A percentile compares a stretch with the other conserved stretches of the same genome.
These are phyloP conservation scores for Chaunax sp. DNA, from an alignment of 2,797 vertebrate genomes.

Conservation along the genomic window DNA sequence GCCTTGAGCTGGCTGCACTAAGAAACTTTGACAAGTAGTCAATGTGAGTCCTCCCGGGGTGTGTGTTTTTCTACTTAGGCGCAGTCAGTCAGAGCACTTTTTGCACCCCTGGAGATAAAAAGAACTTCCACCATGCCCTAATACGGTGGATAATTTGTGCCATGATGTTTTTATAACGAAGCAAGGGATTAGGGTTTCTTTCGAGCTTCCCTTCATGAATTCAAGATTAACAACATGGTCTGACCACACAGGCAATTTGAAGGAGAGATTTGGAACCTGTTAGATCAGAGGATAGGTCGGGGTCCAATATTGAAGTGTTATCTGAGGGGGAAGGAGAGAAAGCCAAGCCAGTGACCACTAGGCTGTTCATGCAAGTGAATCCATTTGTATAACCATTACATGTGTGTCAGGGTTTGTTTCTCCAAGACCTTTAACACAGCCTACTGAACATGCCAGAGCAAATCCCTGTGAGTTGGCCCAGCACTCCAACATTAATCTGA, in stretches of 20 bases:
- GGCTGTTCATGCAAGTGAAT: constrained; percentile 74
- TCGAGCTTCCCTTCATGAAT: constrained; percentile 65
- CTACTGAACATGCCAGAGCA: constrained; percentile 79
- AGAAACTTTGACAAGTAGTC: constrained; percentile 75
- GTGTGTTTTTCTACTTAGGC: constrained; percentile 57
- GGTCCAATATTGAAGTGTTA: constrained; percentile 46
- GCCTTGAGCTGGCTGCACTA: constrained; percentile 61
- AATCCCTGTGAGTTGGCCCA: constrained; percentile 80
- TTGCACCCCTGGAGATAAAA: constrained; percentile 65
- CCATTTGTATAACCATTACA: constrained; percentile 79
- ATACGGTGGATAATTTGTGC: constrained; percentile 73
- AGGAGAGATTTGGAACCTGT: constrained; percentile 40
- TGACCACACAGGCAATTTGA: constrained; percentile 59
- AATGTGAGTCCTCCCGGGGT: constrained; percentile 58
- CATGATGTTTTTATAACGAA: constrained; percentile 80
- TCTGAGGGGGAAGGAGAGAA: constrained; percentile 31
- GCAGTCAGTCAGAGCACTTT: constrained; percentile 70
- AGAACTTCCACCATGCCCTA: constrained; percentile 56
- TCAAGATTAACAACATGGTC: constrained; percentile 62
- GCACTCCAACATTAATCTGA: constrained; percentile 78
- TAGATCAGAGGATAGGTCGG: constrained; percentile 47
- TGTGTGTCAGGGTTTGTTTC: constrained; percentile 80
- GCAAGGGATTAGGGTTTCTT: constrained; percentile 65
- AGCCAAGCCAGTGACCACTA: constrained; percentile 64
- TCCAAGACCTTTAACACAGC: constrained; percentile 80